A percentile compares a stretch with the other conserved stretches of the same genome.
Evolutionary conservation across 92 coral and sea anemone genomes (phyloP).

Genomic region (Porites evermanni): DNA sequence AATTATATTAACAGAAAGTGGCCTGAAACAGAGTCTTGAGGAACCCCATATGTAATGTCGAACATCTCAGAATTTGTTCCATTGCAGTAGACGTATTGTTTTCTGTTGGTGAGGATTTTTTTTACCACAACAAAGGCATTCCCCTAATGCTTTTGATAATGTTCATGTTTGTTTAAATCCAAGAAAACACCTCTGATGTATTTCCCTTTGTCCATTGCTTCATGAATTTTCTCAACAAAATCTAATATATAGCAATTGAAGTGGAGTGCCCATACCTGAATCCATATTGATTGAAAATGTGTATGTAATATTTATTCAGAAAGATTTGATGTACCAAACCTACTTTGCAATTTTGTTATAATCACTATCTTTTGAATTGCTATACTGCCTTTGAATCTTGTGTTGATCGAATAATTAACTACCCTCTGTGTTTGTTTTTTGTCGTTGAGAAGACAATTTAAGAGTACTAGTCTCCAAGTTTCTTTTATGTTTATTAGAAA

Average conservation of each 20-base stretch:
- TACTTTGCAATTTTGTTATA: background rate
- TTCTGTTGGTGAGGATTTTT: background rate
- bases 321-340: background rate
- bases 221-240: background rate
- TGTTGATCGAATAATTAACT: no score
- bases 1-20: background rate
- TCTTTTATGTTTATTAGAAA: no score
- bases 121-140: background rate
- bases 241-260: background rate
- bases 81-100: background rate
- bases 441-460: no score
- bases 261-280: background rate
- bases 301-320: background rate
- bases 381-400: no score
- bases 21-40: background rate
- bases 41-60: background rate
- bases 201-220: background rate
- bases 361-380: background rate
- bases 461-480: no score
- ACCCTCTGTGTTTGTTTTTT: no score
- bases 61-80: background rate
- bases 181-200: no score
- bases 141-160: background rate
- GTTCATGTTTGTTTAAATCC: background rate
- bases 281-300: background rate